Evolutionary conservation across 2,888 invertebrate species (phyloP), one percentile per base, ranked within the genome.

Genomic region (Prenolepis imparis): DNA sequence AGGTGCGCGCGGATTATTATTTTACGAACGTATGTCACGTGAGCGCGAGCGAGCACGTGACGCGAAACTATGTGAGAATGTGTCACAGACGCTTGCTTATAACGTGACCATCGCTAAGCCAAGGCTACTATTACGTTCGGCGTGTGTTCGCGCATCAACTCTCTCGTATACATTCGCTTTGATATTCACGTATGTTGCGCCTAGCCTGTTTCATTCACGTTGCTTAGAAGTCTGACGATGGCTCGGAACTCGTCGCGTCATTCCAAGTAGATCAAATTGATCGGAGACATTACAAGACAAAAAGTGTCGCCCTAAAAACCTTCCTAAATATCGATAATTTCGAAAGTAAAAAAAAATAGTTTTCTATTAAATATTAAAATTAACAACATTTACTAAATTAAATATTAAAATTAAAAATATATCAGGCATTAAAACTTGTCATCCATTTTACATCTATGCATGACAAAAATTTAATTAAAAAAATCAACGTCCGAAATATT

Each of bases 51-150:
- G 85, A 87, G 82, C 88, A 87, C 90, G 89, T 86, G 87, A 91
- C 89, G 88, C 89, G 87, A 87, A 88, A 89, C 87, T 88, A 88
- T 82, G 86, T 84, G 89, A 90, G 89, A 90, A 92, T 92, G 93
- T 93, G 93, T 92, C 93, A 93, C 93, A 93, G 93, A 93, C 94
- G 93, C 28, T 92, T 91, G 85, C 87, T 78, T 89, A 90, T 90
- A 90, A 90, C 89, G 88, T 87, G 90, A 90, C 89, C 90, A 90
- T 90, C 86, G 90, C 90, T 86, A 85, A 90, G 91, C 93, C 94
- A 94, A 94, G 94, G 94, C 93, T 94, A 94, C 94, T 94, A 94
- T 94, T 94, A 94, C 93, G 92, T 91, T 92, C 91, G 90, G 89
- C n/a, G n/a, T 90, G 90, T 89, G 91, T 91, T 90, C 91, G 90